Evolutionary conservation across 2,797 vertebrate species (phyloP).

Genomic region (Scolopax bukidnonensis): DNA sequence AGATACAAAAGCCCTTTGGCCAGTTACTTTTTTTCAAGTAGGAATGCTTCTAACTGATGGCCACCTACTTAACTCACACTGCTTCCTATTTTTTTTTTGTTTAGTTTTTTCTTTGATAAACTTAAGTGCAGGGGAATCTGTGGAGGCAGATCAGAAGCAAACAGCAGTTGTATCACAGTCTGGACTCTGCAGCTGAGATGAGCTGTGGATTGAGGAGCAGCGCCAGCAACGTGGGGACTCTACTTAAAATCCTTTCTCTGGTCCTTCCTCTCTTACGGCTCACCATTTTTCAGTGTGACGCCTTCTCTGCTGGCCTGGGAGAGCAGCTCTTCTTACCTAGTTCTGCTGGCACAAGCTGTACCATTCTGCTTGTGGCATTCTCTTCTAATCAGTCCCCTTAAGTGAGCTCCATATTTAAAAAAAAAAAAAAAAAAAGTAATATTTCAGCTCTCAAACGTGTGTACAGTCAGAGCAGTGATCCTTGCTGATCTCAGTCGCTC

Average conservation of each 20-base stretch:
- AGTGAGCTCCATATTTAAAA: background rate
- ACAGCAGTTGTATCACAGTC: rapidly evolving
- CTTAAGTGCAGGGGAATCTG: background rate
- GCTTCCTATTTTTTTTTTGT: background rate
- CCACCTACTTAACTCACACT: background rate
- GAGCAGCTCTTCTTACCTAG: background rate
- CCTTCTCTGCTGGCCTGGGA: background rate
- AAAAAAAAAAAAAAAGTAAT: background rate
- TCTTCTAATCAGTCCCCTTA: background rate
- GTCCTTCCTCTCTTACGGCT: rapidly evolving
- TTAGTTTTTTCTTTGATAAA: background rate
- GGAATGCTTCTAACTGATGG: background rate
- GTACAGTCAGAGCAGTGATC: background rate
- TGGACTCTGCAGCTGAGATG: background rate
- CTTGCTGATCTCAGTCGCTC: background rate
- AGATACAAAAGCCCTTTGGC: background rate
- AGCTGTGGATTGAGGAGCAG: background rate
- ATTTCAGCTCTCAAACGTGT: background rate
- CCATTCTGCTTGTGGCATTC: background rate
- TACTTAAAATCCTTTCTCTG: rapidly evolving
- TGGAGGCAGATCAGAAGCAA: background rate
- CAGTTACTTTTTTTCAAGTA: background rate
- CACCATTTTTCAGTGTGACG: rapidly evolving
- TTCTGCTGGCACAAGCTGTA: background rate
- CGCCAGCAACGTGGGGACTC: rapidly evolving